These are phyloP conservation scores for Drosophila novamexicana DNA, from an alignment of 1,140 invertebrate species.

Conservation along the genomic window DNA sequence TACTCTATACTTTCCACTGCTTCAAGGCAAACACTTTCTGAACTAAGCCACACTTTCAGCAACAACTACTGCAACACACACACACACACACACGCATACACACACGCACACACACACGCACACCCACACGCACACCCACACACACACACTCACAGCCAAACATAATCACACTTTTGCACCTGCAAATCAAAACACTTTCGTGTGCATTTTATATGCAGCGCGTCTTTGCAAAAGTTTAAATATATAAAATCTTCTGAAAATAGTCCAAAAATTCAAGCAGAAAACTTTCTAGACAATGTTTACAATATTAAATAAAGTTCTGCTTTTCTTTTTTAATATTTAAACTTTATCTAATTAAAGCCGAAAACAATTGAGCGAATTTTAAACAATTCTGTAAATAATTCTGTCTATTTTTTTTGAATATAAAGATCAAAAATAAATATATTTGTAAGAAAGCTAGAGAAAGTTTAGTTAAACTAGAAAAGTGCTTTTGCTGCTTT, in stretches of 20 bases:
- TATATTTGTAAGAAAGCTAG: background rate
- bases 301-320: no score
- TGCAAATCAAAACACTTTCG: slow-evolving; percentile 24
- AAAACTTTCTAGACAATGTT: no score
- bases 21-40: slow-evolving; percentile 20
- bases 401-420: background rate
- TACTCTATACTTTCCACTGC: slow-evolving; percentile 15
- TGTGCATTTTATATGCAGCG: slow-evolving; percentile 12
- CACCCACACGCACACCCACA: slow-evolving; percentile 2
- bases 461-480: background rate
- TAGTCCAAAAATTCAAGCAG: background rate
- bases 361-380: background rate
- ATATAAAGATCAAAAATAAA: background rate
- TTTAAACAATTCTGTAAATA: background rate
- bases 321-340: background rate
- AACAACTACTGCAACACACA: slow-evolving; percentile 11
- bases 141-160: slow-evolving; percentile 28
- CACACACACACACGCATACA: background rate
- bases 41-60: slow-evolving; percentile 30
- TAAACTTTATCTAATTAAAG: background rate
- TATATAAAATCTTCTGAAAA: background rate
- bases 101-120: slow-evolving; percentile 13
- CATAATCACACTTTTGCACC: slow-evolving; percentile 41
- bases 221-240: no score
- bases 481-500: slow-evolving; percentile 6